These are phyloP conservation scores for Myocastor coypus DNA, from an alignment of 2,113 vertebrate species.

Conservation along the genomic window DNA sequence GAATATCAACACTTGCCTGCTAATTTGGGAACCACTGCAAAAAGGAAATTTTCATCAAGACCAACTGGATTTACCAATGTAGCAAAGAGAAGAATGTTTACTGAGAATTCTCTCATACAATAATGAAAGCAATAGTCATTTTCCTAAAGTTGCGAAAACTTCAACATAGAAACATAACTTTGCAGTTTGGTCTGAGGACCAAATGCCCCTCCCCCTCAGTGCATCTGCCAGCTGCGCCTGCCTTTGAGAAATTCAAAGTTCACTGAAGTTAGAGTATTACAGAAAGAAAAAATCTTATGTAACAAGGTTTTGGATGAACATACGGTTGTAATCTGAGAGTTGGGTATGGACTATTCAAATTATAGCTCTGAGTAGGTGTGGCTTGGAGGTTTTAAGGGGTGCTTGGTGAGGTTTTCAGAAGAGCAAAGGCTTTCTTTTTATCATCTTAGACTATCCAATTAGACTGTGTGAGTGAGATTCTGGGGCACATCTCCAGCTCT, in stretches of 20 bases:
- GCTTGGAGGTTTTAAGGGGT: neutral
- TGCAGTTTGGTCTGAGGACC: neutral
- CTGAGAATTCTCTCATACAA: neutral
- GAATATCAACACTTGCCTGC: neutral
- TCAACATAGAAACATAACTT: neutral
- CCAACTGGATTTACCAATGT: neutral
- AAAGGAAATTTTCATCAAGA: neutral
- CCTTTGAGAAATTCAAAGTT: neutral
- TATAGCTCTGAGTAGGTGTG: neutral
- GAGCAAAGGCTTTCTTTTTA: neutral
- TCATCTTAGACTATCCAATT: neutral
- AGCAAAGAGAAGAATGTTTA: neutral
- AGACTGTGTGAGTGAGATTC: fast-evolving
- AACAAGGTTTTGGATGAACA: neutral
- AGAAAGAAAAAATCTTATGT: neutral
- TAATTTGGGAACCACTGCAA: neutral
- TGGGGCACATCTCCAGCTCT: neutral
- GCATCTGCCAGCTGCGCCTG: neutral
- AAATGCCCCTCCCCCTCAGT: neutral
- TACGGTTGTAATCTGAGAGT: neutral
- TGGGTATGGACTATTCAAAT: neutral
- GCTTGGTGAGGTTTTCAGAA: neutral
- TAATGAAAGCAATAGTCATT: neutral
- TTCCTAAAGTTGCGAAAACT: neutral
- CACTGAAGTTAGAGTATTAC: no score